Evolutionary conservation across 2,888 invertebrate species (phyloP).

Genomic region (Drepanosiphum platanoidis): DNA sequence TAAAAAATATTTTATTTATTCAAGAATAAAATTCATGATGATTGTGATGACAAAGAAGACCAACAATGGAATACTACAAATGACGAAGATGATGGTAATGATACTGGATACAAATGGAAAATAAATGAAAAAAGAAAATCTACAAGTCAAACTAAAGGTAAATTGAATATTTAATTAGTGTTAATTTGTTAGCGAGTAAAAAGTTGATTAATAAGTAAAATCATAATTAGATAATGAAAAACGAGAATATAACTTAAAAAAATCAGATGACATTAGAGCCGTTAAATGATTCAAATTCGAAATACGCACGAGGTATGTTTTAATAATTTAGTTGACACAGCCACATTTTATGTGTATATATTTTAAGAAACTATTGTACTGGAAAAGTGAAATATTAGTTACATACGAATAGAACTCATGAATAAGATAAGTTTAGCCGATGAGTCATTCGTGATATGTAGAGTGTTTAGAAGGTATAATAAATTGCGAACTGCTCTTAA

Average conservation of each 20-base stretch:
- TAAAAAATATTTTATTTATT: slow-evolving; percentile 1
- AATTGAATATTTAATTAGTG: not conserved
- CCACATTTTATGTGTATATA: slow-evolving; percentile 38
- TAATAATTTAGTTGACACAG: slow-evolving; percentile 43
- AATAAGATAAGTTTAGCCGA: slow-evolving; percentile 61
- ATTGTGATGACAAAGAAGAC: slow-evolving; percentile 16
- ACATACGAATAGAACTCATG: slow-evolving; percentile 61
- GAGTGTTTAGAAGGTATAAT: slow-evolving; percentile 41
- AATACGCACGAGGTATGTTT: slow-evolving; percentile 54
- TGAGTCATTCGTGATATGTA: slow-evolving; percentile 60
- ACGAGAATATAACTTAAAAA: slow-evolving; percentile 55
- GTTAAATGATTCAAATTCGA: slow-evolving; percentile 58
- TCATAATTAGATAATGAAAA: slow-evolving; percentile 51
- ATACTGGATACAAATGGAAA: slow-evolving; percentile 32
- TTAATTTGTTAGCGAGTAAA: slow-evolving; percentile 36
- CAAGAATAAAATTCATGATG: slow-evolving; percentile 25
- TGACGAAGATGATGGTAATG: slow-evolving; percentile 15
- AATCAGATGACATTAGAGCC: slow-evolving; percentile 49
- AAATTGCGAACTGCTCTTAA: slow-evolving; percentile 44
- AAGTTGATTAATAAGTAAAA: slow-evolving; percentile 49
- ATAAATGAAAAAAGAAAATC: slow-evolving; percentile 26
- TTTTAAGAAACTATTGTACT: slow-evolving; percentile 46
- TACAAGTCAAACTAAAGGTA: slow-evolving; percentile 35
- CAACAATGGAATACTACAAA: slow-evolving; percentile 32
- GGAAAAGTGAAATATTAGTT: slow-evolving; percentile 47